Conservation (phyloP, 2,113 vertebrate species). For the Grallaria varia region DNA sequence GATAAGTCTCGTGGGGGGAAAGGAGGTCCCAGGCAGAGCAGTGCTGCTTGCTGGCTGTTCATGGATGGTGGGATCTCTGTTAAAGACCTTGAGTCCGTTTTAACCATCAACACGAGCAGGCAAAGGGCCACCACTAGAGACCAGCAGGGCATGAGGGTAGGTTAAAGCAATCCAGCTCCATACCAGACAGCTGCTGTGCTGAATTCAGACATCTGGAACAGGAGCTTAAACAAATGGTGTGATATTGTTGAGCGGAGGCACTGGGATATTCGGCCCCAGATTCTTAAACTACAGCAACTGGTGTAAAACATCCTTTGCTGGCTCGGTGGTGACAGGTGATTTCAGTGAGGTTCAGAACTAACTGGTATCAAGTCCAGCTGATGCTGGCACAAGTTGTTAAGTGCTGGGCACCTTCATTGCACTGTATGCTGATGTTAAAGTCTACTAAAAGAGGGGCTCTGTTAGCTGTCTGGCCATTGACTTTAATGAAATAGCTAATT, state of each 20-base stretch:
- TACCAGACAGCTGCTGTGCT: neutral
- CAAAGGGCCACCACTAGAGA: neutral
- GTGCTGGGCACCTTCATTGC: neutral
- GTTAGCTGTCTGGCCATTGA: neutral
- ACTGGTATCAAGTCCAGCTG: neutral
- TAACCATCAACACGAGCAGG: neutral
- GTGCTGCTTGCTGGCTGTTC: neutral
- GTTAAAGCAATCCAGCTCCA: neutral
- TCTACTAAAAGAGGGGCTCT: neutral
- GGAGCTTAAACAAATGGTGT: neutral
- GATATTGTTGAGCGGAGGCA: neutral
- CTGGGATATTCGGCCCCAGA: neutral
- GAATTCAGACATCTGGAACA: neutral
- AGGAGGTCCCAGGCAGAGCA: neutral
- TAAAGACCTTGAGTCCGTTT: neutral
- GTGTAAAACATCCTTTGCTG: neutral
- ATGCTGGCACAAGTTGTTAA: neutral
- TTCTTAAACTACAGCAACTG: neutral
- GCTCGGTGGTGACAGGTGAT: neutral
- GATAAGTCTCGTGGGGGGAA: neutral
- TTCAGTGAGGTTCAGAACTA: neutral
- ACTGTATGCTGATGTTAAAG: conserved; percentile 7
- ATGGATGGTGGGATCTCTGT: neutral
- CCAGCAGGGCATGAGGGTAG: neutral
- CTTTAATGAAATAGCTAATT: conserved; percentile 46